Base-by-base conservation (phyloP, 2,888 invertebrate species). In the Amblyteles armatorius region DNA sequence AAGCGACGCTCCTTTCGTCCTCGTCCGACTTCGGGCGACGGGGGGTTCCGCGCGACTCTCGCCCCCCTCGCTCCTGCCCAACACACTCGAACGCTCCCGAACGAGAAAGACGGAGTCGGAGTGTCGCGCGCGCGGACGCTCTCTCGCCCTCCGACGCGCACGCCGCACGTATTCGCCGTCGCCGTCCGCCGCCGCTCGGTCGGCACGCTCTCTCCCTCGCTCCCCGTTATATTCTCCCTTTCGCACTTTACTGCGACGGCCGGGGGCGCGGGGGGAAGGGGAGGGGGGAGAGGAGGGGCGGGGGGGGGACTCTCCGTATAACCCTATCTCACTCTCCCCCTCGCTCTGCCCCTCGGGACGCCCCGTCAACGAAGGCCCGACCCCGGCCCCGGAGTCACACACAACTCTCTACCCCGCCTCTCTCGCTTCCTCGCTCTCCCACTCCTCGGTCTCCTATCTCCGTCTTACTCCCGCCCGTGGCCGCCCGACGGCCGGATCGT, bases 381-480 rank as follows among this genome's bases (percentile, higher is more conserved):
- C 85, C 79, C 73, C 79, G 79, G 73, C 79, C 84, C 79, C 79
- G 57, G 77, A 82, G 67, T 63, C 29, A 63, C 67, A 52, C 72
- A 40, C 79, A 74, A 60, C 71, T 69, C 82, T 85, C 79, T 73
- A 83, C 83, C 79, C 85, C 85, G 82, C 82, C 79, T 82, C 74
- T 76, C 84, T 86, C 71, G 74, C 82, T 86, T 67, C 85, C 85
- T 71, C 87, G 84, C 85, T 83, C 83, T 83, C 83, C 80, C 88
- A 81, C 82, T 87, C 80, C 52, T 82, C 40, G 65, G 68, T 63
- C 52, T 73, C 29, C 84, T 78, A 84, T 86, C 88, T 87, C 84
- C 85, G 85, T 80, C 81, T 80, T 82, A 84, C 82, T 82, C 82
- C 55, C 79, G 82, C 57, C 50, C 87, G 87, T 88, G 81, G 57